Evolutionary conservation across 2,113 vertebrate species (phyloP).

Genomic region (Peromyscus maniculatus): DNA sequence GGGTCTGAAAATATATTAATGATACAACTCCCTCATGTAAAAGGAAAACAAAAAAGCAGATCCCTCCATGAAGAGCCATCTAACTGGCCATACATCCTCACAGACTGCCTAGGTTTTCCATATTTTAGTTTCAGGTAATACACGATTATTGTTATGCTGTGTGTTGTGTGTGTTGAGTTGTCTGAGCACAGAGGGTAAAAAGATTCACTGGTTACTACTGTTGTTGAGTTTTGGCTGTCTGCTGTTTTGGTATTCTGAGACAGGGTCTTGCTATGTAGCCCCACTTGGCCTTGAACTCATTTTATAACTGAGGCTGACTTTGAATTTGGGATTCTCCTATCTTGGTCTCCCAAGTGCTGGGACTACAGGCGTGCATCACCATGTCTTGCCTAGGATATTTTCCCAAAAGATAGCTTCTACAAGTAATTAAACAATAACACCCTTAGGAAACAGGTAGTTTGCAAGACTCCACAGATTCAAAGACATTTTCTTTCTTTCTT

Average conservation of each 20-base stretch:
- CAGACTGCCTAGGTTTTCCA: background rate
- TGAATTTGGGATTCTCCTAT: background rate
- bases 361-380: background rate
- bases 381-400: background rate
- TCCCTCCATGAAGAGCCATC: background rate
- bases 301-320: background rate
- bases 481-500: background rate
- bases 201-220: background rate
- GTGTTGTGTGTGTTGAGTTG: background rate
- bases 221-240: background rate
- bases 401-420: conserved; percentile 3
- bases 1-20: background rate
- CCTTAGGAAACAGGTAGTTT: conserved; percentile 18
- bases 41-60: conserved; percentile 7
- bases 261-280: background rate
- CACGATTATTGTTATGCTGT: background rate
- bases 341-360: background rate
- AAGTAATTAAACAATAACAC: background rate
- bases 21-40: background rate
- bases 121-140: conserved; percentile 12
- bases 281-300: background rate
- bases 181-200: background rate
- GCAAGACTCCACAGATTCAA: background rate
- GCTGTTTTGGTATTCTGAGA: background rate
- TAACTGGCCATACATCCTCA: background rate